Conservation (phyloP, 2,888 invertebrate species). For the Drosophila meridiana region DNA sequence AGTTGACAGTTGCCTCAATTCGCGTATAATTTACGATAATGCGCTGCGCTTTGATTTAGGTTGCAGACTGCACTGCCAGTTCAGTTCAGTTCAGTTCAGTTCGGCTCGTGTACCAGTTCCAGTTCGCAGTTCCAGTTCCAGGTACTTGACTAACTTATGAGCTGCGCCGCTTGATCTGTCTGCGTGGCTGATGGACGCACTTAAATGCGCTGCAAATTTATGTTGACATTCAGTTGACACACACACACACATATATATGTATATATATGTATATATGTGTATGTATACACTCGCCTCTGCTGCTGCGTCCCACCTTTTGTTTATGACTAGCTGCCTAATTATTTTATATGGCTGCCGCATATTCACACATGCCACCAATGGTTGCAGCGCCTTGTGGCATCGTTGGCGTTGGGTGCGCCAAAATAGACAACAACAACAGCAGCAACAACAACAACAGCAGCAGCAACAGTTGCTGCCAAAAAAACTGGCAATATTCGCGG, state of each 20-base stretch:
- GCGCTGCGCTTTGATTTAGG: slow-evolving; percentile 73
- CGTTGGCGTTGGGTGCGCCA: slow-evolving; percentile 61
- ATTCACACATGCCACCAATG: slow-evolving; percentile 46
- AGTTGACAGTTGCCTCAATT: slow-evolving; percentile 52
- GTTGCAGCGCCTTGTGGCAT: slow-evolving; percentile 37
- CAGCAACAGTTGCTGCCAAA: not conserved
- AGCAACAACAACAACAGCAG: not conserved
- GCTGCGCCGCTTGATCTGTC: slow-evolving; percentile 30
- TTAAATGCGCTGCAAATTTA: slow-evolving; percentile 57
- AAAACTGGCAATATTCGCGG: slow-evolving; percentile 27
- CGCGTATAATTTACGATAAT: slow-evolving; percentile 75
- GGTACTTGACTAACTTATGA: slow-evolving; percentile 49
- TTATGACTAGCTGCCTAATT: slow-evolving; percentile 69
- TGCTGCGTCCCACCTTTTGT: slow-evolving; percentile 40
- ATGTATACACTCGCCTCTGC: not conserved
- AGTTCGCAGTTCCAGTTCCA: slow-evolving; percentile 18
- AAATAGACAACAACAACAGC: slow-evolving; percentile 3
- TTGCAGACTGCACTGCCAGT: slow-evolving; percentile 14
- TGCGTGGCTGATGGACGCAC: slow-evolving; percentile 40
- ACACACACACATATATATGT: slow-evolving; percentile 2
- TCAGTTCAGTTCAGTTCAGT: not conserved
- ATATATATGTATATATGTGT: too few relatives aligned
- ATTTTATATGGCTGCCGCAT: slow-evolving; percentile 67
- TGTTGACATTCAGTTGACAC: slow-evolving; percentile 61
- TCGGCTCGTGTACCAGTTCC: not conserved